phyloP scores from a whole-genome alignment of 2,888 invertebrate genomes.

The Himalopsyche tibetana region DNA sequence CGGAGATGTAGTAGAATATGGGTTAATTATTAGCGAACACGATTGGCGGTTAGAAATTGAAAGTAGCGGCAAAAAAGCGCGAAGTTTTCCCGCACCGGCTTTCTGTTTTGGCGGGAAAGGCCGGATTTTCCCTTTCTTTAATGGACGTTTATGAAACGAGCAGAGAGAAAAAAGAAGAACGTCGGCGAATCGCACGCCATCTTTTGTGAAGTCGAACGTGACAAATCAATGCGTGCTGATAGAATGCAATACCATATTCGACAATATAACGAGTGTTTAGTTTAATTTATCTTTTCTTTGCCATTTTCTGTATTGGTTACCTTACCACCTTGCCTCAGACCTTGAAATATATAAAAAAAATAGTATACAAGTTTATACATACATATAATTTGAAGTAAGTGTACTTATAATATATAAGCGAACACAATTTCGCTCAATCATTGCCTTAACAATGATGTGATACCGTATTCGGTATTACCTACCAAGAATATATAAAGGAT shows the following conservation, averaged over 20 bases:
- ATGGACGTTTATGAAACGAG: conserved; percentile 19
- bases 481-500: too few relatives aligned
- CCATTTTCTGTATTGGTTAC: too few relatives aligned
- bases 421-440: too few relatives aligned
- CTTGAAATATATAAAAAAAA: too few relatives aligned
- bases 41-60: conserved; percentile 47
- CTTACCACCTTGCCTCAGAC: too few relatives aligned
- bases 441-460: too few relatives aligned
- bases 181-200: neutral
- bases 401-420: too few relatives aligned
- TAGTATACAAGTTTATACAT: too few relatives aligned
- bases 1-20: neutral
- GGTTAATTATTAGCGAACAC: conserved; percentile 26
- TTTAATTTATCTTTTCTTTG: too few relatives aligned
- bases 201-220: neutral
- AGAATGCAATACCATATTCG: neutral
- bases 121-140: conserved; percentile 47
- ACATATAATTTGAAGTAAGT: too few relatives aligned
- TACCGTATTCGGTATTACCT: too few relatives aligned
- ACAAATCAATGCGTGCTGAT: neutral
- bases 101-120: conserved; percentile 48
- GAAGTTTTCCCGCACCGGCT: conserved; percentile 46
- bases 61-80: conserved; percentile 47
- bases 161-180: neutral
- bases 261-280: too few relatives aligned